phyloP scores from a whole-genome alignment of 2,888 invertebrate genomes.

The Epinotia ramella region DNA sequence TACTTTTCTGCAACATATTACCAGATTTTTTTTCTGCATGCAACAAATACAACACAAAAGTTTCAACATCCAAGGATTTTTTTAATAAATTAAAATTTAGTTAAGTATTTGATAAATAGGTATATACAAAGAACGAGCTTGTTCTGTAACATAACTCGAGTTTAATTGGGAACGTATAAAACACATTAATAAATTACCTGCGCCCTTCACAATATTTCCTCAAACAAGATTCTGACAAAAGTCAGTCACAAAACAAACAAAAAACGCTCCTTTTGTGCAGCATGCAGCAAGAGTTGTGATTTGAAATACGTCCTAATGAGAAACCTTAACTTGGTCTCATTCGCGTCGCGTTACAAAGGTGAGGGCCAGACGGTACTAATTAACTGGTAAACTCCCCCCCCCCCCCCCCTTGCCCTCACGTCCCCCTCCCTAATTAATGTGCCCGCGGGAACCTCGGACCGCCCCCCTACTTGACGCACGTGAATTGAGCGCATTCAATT shows the following conservation, averaged over 20 bases:
- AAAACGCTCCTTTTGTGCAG: slow-evolving; percentile 42
- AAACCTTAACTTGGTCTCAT: slow-evolving; percentile 75
- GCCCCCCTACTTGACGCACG: slow-evolving; percentile 52
- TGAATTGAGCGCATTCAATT: slow-evolving; percentile 54
- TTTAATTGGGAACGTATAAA: slow-evolving; percentile 18
- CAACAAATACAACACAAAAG: not conserved
- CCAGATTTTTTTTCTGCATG: not conserved
- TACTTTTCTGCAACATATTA: not conserved
- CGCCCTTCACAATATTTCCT: slow-evolving; percentile 20
- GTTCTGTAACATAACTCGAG: not conserved
- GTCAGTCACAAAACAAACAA: slow-evolving; percentile 38
- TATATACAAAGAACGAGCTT: not conserved
- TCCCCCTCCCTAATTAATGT: slow-evolving; percentile 80
- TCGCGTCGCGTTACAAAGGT: slow-evolving; percentile 77
- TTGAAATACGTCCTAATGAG: slow-evolving; percentile 65
- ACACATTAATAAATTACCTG: slow-evolving; percentile 18
- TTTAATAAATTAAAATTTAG: not conserved
- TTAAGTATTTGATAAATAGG: not conserved
- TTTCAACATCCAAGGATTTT: too few species aligned
- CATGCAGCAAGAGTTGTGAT: slow-evolving; percentile 44
- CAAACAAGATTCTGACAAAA: slow-evolving; percentile 38
- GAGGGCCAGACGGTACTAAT: slow-evolving; percentile 79
- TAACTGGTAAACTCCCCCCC: slow-evolving; percentile 82
- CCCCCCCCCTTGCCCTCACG: slow-evolving; percentile 58
- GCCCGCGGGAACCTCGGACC: slow-evolving; percentile 75